Conservation (phyloP, 1,140 invertebrate genomes). For the Drosophila pandora region DNA sequence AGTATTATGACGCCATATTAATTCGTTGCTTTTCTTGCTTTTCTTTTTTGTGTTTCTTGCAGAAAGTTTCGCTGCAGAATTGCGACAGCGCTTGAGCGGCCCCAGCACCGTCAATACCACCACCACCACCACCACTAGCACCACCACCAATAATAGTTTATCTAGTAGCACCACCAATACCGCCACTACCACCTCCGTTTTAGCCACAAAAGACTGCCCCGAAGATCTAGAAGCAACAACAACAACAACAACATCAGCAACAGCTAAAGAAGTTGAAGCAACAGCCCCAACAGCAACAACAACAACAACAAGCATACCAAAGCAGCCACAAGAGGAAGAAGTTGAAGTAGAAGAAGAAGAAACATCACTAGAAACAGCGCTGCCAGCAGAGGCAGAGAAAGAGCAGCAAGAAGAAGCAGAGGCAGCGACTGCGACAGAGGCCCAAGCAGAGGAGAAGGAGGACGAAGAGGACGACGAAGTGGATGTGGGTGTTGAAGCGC, state of each 20-base stretch:
- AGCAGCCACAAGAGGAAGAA: conserved; percentile 44
- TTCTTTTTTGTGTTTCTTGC: conserved; percentile 33
- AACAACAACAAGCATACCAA: conserved; percentile 62
- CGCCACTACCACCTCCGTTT: conserved; percentile 43
- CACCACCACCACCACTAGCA: conserved; percentile 23
- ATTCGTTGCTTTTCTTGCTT: conserved; percentile 7
- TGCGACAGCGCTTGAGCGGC: conserved; percentile 64
- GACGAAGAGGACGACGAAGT: conserved; percentile 50
- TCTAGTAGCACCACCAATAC: conserved; percentile 31
- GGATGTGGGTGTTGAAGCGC: conserved; percentile 59
- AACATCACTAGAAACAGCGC: neutral
- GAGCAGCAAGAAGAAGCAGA: conserved; percentile 2
- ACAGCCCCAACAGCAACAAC: conserved; percentile 10
- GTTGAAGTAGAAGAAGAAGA: too few relatives aligned
- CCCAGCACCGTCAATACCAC: conserved; percentile 30
- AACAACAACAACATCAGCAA: conserved; percentile 32
- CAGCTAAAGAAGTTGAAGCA: conserved; percentile 21
- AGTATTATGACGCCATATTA: conserved; percentile 11
- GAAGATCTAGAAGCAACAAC: conserved; percentile 44
- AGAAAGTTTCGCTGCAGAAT: conserved; percentile 62
- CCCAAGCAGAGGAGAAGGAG: conserved; percentile 24
- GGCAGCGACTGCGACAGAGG: conserved; percentile 1
- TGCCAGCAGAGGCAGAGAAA: conserved; percentile 39
- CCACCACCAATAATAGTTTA: conserved; percentile 36
- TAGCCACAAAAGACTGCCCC: conserved; percentile 68